phyloP scores from a whole-genome alignment of 2,797 vertebrate genomes.

The Sebastes glaucus region DNA sequence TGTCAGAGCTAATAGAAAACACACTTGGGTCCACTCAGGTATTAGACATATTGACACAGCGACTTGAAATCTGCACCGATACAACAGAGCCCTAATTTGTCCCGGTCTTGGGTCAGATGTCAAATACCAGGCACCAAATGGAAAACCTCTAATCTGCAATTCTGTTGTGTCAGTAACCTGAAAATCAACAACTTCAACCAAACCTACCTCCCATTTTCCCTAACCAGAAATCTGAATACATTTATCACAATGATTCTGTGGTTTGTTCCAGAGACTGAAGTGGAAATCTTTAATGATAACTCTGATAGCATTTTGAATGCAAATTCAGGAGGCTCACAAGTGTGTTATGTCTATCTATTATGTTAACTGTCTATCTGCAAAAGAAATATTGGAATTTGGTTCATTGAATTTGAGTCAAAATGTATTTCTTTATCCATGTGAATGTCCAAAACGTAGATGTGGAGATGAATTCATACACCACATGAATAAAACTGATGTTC shows the following conservation, averaged over 20 bases:
- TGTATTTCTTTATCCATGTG: background rate
- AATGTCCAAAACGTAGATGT: accelerated
- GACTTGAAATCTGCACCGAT: background rate
- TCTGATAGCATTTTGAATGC: background rate
- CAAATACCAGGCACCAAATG: background rate
- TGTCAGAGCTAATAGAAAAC: background rate
- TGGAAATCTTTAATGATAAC: background rate
- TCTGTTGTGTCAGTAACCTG: background rate
- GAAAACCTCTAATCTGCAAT: background rate
- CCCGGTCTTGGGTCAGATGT: background rate
- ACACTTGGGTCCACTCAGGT: background rate
- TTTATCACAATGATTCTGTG: background rate
- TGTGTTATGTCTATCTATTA: no score
- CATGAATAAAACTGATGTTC: no score
- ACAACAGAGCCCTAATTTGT: background rate
- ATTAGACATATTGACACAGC: background rate
- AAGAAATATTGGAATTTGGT: background rate
- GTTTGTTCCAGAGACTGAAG: background rate
- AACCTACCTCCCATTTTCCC: background rate
- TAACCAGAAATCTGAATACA: no score
- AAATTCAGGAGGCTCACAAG: background rate
- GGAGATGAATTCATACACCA: background rate
- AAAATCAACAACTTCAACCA: background rate
- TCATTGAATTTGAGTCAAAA: background rate
- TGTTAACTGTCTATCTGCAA: background rate